A percentile compares a stretch with the other conserved stretches of the same genome.
Evolutionary conservation across 2,113 vertebrate genomes (phyloP).

Genomic region (Campylomormyrus numenius): DNA sequence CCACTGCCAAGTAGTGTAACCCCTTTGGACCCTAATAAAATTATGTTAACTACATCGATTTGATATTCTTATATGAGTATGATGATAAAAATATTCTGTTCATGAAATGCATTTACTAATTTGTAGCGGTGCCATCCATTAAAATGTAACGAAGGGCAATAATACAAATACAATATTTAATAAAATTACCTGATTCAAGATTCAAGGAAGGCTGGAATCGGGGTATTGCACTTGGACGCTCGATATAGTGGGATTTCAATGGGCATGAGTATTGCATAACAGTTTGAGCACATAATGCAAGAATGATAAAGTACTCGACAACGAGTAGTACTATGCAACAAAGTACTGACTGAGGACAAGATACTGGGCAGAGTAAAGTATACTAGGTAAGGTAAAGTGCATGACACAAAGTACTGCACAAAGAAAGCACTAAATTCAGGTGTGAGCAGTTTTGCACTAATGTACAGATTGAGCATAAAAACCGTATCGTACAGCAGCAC

Average conservation of each 20-base stretch:
- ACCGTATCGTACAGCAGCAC: background rate
- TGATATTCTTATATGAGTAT: background rate
- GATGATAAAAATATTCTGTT: background rate
- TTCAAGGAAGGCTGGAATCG: background rate
- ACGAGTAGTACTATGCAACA: background rate
- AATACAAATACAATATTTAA: background rate
- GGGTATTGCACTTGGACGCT: background rate
- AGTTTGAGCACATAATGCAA: background rate
- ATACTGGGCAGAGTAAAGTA: background rate
- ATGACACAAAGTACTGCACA: background rate
- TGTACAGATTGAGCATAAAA: background rate
- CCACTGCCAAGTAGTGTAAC: background rate
- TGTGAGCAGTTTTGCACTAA: background rate
- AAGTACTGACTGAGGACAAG: background rate
- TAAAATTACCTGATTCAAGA: background rate
- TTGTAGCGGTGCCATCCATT: background rate
- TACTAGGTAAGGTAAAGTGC: background rate
- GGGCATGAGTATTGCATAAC: background rate
- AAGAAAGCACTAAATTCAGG: background rate
- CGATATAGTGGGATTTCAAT: background rate
- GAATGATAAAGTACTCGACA: background rate
- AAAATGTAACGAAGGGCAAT: background rate
- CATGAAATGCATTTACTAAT: background rate
- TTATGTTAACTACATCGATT: background rate
- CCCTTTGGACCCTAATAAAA: background rate